A percentile compares a stretch with the other conserved stretches of the same genome.
These are phyloP conservation scores for Platycnemis pennipes DNA, from an alignment of 2,888 invertebrate genomes.

Conservation along the genomic window DNA sequence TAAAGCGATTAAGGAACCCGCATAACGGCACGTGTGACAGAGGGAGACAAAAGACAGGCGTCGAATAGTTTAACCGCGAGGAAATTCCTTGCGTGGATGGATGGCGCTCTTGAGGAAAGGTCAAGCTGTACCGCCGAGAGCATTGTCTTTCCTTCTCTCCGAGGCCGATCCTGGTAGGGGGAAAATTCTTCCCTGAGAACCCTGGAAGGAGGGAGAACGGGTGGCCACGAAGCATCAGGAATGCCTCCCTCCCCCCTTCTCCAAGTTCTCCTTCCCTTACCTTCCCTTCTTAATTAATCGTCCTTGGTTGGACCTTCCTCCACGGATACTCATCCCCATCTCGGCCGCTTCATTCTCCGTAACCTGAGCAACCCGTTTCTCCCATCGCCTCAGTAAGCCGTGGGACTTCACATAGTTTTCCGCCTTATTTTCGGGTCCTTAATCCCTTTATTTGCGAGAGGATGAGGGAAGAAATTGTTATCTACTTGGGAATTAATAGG, in stretches of 20 bases:
- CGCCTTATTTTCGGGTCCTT: too few species aligned
- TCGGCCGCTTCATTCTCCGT: too few species aligned
- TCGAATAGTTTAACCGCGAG: neutral
- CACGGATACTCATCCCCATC: neutral
- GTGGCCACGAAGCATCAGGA: neutral
- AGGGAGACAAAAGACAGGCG: neutral
- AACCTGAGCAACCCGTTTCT: too few species aligned
- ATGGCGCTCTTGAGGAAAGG: neutral
- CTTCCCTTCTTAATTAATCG: slow-evolving; percentile 57
- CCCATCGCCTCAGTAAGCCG: too few species aligned
- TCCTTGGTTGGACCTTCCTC: neutral
- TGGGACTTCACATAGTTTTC: too few species aligned
- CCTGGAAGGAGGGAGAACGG: neutral
- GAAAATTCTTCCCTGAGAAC: neutral
- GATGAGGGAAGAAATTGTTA: too few species aligned
- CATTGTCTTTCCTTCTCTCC: slow-evolving; percentile 31
- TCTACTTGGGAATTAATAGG: too few species aligned
- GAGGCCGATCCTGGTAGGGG: neutral
- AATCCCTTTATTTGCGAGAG: too few species aligned
- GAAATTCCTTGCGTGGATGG: neutral
- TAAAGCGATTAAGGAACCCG: neutral
- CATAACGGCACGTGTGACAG: slow-evolving; percentile 9
- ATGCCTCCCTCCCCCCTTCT: neutral
- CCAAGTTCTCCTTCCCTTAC: neutral
- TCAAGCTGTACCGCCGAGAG: neutral